Conservation (phyloP, 2,113 vertebrate species). For the Poecile atricapillus region DNA sequence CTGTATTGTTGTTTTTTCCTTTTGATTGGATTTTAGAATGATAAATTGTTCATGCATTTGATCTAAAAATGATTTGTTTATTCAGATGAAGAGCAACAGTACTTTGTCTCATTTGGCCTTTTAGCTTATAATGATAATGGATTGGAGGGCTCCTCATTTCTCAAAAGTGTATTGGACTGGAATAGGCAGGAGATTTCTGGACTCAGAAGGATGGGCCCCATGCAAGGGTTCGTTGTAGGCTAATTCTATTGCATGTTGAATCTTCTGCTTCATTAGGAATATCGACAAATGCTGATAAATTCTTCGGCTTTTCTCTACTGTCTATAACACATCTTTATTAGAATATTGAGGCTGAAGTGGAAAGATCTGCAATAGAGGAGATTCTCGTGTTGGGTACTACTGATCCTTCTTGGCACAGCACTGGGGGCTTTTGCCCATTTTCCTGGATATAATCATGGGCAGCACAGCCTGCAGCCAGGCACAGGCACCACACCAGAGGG, state of each 20-base stretch:
- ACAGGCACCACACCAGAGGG: background rate
- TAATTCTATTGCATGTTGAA: conserved; percentile 67
- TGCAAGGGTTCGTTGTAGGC: conserved; percentile 52
- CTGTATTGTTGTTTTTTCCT: conserved; percentile 48
- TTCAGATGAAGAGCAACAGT: conserved; percentile 59
- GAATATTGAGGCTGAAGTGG: background rate
- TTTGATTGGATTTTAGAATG: conserved; percentile 53
- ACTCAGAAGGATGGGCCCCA: conserved; percentile 12
- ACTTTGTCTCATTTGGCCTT: conserved; percentile 58
- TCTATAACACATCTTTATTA: background rate
- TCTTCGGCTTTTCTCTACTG: conserved; percentile 50
- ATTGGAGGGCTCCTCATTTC: conserved; percentile 32
- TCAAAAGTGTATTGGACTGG: conserved; percentile 51
- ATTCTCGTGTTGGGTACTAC: background rate
- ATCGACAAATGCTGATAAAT: conserved; percentile 74
- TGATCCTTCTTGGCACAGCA: background rate
- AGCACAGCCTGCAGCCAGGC: background rate
- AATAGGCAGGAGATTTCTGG: conserved; percentile 44
- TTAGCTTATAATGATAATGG: conserved; percentile 43
- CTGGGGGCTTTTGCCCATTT: rapidly evolving
- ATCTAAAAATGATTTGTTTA: conserved; percentile 43
- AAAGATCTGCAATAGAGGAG: background rate
- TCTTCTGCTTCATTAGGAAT: conserved; percentile 74
- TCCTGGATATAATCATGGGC: background rate
- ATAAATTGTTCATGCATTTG: conserved; percentile 43